Evolutionary conservation across 2,113 vertebrate genomes (phyloP).

Genomic region (Callithrix jacchus): DNA sequence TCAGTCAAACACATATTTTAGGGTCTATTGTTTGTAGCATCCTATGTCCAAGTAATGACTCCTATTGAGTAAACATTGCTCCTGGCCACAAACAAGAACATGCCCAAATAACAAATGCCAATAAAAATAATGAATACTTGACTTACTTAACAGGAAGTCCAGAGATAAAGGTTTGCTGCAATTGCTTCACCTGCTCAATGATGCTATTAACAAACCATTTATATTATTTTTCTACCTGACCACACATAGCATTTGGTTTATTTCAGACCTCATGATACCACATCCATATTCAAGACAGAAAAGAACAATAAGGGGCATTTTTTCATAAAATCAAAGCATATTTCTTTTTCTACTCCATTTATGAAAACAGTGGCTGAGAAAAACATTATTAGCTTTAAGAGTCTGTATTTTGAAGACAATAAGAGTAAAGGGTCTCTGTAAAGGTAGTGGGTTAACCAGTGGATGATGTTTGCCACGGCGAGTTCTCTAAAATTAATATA

Average conservation of each 20-base stretch:
- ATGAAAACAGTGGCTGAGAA: background rate
- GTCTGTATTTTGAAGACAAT: background rate
- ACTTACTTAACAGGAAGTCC: background rate
- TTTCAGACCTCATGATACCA: background rate
- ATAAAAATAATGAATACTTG: background rate
- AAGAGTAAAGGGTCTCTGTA: background rate
- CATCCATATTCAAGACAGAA: background rate
- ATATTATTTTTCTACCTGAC: background rate
- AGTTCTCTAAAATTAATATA: background rate
- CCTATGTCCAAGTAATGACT: background rate
- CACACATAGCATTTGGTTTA: background rate
- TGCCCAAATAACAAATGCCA: background rate
- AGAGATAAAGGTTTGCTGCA: background rate
- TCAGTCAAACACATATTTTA: background rate
- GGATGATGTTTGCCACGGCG: background rate
- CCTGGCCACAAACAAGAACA: background rate
- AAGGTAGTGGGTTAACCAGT: background rate
- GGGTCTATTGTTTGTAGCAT: background rate
- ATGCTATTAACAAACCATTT: background rate
- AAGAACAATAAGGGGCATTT: background rate
- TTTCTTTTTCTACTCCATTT: background rate
- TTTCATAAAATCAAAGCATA: background rate
- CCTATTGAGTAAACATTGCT: background rate
- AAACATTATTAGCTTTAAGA: background rate
- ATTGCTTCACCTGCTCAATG: background rate